Evolutionary conservation across 2,113 vertebrate genomes (phyloP), one percentile per base, ranked within the genome.

Genomic region (Clarias macrocephalus): DNA sequence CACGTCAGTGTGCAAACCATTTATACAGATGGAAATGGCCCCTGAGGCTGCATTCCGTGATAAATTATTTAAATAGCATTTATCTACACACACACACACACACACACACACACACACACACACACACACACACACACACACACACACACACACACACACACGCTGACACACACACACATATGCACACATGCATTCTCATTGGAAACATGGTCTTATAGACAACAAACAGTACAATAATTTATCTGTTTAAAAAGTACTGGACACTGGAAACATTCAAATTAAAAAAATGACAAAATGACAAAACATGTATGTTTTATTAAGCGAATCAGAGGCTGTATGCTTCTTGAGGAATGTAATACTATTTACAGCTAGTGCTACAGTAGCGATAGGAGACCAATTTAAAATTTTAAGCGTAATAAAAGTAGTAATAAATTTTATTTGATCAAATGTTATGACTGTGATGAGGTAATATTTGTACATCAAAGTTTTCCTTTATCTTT

Each of bases 31-130:
- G 97, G 97, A 98, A 95, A 94, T 90, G 95, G 94, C 93, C 94
- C 95, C 95, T 94, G 92, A 93, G 96, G 95, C 95, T 95, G 95
- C 96, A 95, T 93, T 97, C 97, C 96, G 96, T 92, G 97, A 99
- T 99, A 99, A 99, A 97, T 99, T 99, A 99, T 96, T 99, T 99
- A 99, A 99, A 99, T 99, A 99, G 97, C 96, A 80, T 96, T 72
- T 96, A 97, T 97, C 97, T 97, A 98, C 96, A 98, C 92, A 94
- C 92, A 94, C 92, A 95, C 37, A 62, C 75, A 54, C 59, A 85
- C 63, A 60, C 80, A 56, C 66, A 65, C 80, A 77, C 80, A 48
- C 86, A 85, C 68, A 82, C 62, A 82, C 62, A 81, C 76, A 60
- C 82, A 84, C 42, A 48, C 33, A 80, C 82, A 98, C 95, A 97